Base-by-base conservation (phyloP, 2,113 vertebrate species). In the Tautogolabrus adspersus region DNA sequence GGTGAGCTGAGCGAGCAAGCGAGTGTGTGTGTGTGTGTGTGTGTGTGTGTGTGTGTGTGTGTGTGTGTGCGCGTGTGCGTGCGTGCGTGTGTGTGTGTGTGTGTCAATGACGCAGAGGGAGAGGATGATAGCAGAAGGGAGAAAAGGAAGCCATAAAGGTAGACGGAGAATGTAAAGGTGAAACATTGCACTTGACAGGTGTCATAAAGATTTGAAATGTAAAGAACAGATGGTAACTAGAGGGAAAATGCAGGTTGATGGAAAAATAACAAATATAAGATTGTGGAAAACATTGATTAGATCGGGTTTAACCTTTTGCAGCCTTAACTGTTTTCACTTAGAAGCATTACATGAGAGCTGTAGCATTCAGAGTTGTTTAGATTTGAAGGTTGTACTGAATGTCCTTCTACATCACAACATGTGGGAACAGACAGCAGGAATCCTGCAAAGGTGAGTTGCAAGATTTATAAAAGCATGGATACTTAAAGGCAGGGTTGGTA, bases 1-100 rank as follows among this genome's bases (percentile, higher is more conserved):
- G 5, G 42, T 65, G 69, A 57, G 51, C 8, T 13, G 18, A 18
- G 46, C 11, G 37, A 78, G 12, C 16, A 66, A 72, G 69, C 54
- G 47, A 59, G 38, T 59, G 13, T 64, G 44, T 81, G 52, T 65
- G 37, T 70, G 75, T n/a, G 64, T 72, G 64, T 54, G 54, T 62
- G 64, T 72, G 64, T 54, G 54, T 62, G 64, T 72, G 64, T 54
- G 54, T 62, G 64, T 72, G 64, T 54, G 54, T 62, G 64, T 72
- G 64, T 54, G 54, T 62, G 64, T 72, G 64, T 54, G 54, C n/a
- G n/a, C n/a, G n/a, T n/a, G n/a, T n/a, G n/a, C n/a, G n/a, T n/a
- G n/a, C n/a, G n/a, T n/a, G n/a, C n/a, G n/a, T 12, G 8, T 12
- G 42, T 10, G 40, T 8, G 40, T 8, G 40, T 51, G 64, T 72